A percentile compares a stretch with the other conserved stretches of the same genome.
Conservation (phyloP, 2,888 invertebrate species). For the Oscheius sp. region DNA sequence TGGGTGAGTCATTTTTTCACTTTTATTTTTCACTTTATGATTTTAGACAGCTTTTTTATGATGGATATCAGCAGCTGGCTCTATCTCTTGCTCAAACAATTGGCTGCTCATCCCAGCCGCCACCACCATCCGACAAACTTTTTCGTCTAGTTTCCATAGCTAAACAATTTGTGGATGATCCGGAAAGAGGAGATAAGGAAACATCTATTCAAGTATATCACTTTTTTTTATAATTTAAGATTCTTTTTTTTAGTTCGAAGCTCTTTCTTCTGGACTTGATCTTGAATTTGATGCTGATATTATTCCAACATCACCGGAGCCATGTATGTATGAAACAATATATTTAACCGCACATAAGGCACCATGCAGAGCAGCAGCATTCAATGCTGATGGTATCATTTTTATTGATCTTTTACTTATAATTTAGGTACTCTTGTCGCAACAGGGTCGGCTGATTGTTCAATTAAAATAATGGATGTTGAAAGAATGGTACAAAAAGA, state of each 20-base stretch:
- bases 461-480: conserved; percentile 98
- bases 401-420: background rate
- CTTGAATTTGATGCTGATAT: conserved; percentile 93
- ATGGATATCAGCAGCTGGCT: conserved; percentile 93
- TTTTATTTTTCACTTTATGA: background rate
- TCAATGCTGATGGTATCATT: conserved; percentile 83
- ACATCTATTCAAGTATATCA: conserved; percentile 34
- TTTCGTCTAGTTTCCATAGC: conserved; percentile 75
- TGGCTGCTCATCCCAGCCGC: conserved; percentile 89
- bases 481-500: conserved; percentile 98
- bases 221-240: background rate
- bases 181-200: conserved; percentile 60
- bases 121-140: conserved; percentile 92
- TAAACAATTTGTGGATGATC: conserved; percentile 67
- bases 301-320: conserved; percentile 82
- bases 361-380: conserved; percentile 89
- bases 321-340: conserved; percentile 95
- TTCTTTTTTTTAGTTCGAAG: conserved; percentile 54
- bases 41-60: conserved; percentile 92
- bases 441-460: conserved; percentile 96
- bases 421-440: conserved; percentile 84
- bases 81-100: conserved; percentile 81
- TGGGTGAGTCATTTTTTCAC: conserved; percentile 76
- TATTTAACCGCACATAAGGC: conserved; percentile 98
- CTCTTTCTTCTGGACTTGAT: conserved; percentile 79